Conservation (phyloP, 2,888 invertebrate species). For the Blomia tropicalis region DNA sequence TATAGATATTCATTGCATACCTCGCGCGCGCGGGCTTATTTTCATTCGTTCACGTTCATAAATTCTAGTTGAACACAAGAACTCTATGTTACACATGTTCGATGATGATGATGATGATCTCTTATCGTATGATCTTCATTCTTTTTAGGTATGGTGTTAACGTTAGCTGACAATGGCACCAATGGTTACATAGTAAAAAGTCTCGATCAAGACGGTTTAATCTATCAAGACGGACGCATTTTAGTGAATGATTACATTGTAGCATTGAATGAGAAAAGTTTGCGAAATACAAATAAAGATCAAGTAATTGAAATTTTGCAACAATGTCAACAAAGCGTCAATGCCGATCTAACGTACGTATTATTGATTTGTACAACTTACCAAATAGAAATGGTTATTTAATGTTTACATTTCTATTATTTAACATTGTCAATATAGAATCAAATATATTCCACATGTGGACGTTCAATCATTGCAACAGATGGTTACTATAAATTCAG, state of each 20-base stretch:
- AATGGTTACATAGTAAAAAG: constrained; percentile 44
- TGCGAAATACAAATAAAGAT: constrained; percentile 43
- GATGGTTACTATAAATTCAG: no score
- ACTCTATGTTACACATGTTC: no score
- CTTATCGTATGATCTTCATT: no score
- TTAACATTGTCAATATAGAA: constrained; percentile 36
- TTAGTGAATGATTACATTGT: constrained; percentile 44
- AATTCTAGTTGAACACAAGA: no score
- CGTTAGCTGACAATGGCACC: constrained; percentile 43
- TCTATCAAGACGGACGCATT: constrained; percentile 44
- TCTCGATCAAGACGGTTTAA: constrained; percentile 41
- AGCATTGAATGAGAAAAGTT: constrained; percentile 44
- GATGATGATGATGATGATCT: no score
- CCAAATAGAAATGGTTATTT: background rate
- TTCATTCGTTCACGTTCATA: no score
- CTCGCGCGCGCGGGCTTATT: no score
- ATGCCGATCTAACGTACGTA: constrained; percentile 42
- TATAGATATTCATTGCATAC: no score
- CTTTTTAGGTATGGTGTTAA: constrained; percentile 42
- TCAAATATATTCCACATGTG: constrained; percentile 43
- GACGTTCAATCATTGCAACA: constrained; percentile 42
- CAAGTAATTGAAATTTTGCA: constrained; percentile 45
- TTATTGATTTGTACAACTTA: no score
- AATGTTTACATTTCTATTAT: background rate
- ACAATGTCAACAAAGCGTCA: constrained; percentile 43